Evolutionary conservation across 53 echinoderm and acorn worm genomes (phyloP).

Genomic region (Actinopyga echinites): DNA sequence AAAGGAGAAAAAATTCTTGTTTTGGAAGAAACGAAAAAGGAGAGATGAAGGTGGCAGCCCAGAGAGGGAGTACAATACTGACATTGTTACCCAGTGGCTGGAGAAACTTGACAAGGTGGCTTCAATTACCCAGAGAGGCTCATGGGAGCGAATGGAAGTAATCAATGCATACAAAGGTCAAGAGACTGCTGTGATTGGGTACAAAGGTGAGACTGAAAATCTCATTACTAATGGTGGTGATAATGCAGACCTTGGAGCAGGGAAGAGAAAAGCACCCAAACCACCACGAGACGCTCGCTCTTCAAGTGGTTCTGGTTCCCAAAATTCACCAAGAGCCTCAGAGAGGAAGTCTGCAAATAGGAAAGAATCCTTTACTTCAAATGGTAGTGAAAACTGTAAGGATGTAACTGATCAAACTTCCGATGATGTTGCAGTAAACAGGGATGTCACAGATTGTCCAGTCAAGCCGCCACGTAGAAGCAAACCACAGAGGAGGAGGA

Average conservation of each 20-base stretch:
- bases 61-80: slow-evolving; percentile 84
- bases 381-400: not conserved
- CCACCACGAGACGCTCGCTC: slow-evolving; percentile 54
- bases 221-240: not conserved
- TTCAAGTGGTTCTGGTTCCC: slow-evolving; percentile 15
- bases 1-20: slow-evolving; percentile 70
- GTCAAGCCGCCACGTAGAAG: slow-evolving; percentile 15
- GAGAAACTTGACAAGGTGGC: slow-evolving; percentile 40
- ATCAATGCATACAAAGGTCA: slow-evolving; percentile 96
- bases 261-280: slow-evolving; percentile 77
- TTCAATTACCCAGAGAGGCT: slow-evolving; percentile 50
- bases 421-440: not conserved
- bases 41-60: slow-evolving; percentile 78
- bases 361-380: not conserved
- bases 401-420: not conserved
- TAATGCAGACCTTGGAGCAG: not conserved
- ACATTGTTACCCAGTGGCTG: slow-evolving; percentile 83
- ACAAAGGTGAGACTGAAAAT: slow-evolving; percentile 1
- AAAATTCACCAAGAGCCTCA: not conserved
- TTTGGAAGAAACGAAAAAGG: slow-evolving; percentile 71
- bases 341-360: not conserved
- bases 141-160: slow-evolving; percentile 83
- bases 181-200: slow-evolving; percentile 70
- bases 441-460: not conserved
- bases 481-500: slow-evolving; percentile 21